Conservation (phyloP, 1,140 invertebrate species). For the Heliconius melpomene region DNA sequence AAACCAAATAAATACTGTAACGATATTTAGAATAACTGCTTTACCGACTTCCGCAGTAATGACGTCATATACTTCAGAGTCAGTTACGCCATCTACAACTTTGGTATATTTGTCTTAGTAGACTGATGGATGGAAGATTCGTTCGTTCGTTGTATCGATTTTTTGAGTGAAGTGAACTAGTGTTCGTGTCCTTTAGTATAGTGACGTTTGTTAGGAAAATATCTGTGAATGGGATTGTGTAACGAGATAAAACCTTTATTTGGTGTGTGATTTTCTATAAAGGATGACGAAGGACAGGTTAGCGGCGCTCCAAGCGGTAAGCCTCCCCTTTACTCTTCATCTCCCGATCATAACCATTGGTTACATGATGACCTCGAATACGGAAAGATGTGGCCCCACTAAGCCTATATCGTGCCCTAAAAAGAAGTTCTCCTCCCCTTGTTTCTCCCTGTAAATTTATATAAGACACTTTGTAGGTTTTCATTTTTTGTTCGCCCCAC, state of each 20-base stretch:
- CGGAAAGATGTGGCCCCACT: conserved; percentile 60
- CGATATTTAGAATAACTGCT: conserved; percentile 36
- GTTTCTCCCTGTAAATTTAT: conserved; percentile 3
- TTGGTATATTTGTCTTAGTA: conserved; percentile 56
- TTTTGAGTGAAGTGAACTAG: conserved; percentile 86
- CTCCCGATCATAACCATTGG: conserved; percentile 64
- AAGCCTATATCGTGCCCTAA: conserved; percentile 32
- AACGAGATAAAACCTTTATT: conserved; percentile 83
- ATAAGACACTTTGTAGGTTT: conserved; percentile 44
- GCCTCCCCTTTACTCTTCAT: conserved; percentile 74
- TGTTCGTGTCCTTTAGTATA: conserved; percentile 89
- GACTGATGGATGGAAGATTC: conserved; percentile 82
- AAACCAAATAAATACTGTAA: conserved; percentile 33
- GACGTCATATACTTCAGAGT: conserved; percentile 45
- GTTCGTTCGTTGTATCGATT: conserved; percentile 87
- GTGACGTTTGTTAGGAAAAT: conserved; percentile 87
- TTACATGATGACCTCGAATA: conserved; percentile 71
- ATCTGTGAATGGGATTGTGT: conserved; percentile 90
- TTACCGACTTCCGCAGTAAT: conserved; percentile 44
- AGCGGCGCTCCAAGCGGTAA: conserved; percentile 96
- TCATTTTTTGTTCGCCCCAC: conserved; percentile 69
- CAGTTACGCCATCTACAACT: conserved; percentile 80
- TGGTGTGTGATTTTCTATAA: conserved; percentile 83
- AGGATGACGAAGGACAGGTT: conserved; percentile 99
- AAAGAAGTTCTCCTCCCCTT: conserved; percentile 12